phyloP scores from a whole-genome alignment of 2,113 vertebrate genomes.

The Rynchops niger region DNA sequence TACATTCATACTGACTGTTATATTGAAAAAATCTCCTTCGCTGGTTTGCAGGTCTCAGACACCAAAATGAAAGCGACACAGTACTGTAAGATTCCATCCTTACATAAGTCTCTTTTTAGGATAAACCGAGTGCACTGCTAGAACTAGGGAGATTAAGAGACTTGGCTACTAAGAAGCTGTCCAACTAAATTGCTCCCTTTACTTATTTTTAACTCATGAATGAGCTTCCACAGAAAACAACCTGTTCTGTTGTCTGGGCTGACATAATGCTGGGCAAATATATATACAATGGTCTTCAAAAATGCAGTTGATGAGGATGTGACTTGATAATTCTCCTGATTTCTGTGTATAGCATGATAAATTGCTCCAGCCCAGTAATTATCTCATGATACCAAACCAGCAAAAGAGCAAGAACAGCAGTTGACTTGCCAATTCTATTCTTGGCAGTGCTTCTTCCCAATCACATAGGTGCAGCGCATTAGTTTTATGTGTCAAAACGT shows the following conservation, averaged over 20 bases:
- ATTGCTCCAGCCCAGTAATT: constrained; percentile 1
- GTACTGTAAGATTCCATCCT: neutral
- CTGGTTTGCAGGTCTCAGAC: neutral
- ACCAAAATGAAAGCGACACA: neutral
- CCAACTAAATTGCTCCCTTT: neutral
- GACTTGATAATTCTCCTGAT: neutral
- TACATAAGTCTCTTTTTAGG: neutral
- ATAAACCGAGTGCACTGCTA: neutral
- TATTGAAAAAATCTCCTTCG: neutral
- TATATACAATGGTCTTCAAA: neutral
- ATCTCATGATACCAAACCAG: neutral
- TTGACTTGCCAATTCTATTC: neutral
- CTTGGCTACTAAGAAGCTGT: neutral
- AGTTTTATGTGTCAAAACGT: neutral
- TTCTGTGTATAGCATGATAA: neutral
- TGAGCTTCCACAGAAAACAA: neutral
- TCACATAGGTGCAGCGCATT: neutral
- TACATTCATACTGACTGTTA: neutral
- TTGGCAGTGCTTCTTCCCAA: neutral
- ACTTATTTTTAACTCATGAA: neutral
- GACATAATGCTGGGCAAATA: neutral
- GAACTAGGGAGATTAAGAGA: neutral
- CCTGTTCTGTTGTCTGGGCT: neutral
- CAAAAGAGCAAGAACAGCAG: constrained; percentile 14
- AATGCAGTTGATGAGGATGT: neutral